A percentile compares a stretch with the other conserved stretches of the same genome.
Evolutionary conservation across 2,888 invertebrate species (phyloP).

Genomic region (Herminia tarsipennalis): DNA sequence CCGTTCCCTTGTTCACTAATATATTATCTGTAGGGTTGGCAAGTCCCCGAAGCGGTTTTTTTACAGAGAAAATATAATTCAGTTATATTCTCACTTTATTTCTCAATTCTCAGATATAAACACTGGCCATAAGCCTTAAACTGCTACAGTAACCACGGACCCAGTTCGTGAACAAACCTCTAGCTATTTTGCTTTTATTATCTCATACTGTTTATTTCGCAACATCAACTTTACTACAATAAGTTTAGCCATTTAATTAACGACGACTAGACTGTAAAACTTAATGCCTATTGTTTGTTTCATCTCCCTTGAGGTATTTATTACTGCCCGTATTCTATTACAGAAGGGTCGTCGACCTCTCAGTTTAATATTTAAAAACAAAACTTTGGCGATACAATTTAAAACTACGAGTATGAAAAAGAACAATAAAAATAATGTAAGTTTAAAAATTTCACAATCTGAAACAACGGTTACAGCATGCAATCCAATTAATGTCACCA

Average conservation of each 20-base stretch:
- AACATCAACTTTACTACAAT: conserved; percentile 30
- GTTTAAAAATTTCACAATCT: too few species aligned
- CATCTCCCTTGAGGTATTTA: conserved; percentile 13
- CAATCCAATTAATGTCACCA: too few species aligned
- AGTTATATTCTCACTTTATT: neutral
- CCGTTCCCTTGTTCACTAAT: too few species aligned
- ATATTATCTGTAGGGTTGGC: too few species aligned
- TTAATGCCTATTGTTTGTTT: conserved; percentile 26
- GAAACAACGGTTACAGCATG: too few species aligned
- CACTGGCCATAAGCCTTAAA: conserved; percentile 9
- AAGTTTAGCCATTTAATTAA: conserved; percentile 42
- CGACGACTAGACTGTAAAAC: conserved; percentile 25
- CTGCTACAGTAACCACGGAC: conserved; percentile 11
- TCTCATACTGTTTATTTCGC: conserved; percentile 33
- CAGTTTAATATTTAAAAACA: neutral
- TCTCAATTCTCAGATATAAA: conserved; percentile 16
- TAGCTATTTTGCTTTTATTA: conserved; percentile 38
- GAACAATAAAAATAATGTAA: too few species aligned
- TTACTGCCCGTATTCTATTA: conserved; percentile 4
- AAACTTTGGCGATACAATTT: too few species aligned
- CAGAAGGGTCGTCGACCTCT: conserved; percentile 1
- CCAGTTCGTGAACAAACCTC: conserved; percentile 17
- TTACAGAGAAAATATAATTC: too few species aligned
- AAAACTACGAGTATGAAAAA: too few species aligned
- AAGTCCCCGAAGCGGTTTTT: too few species aligned